Conservation (phyloP, 2,797 vertebrate genomes). For the Lagodon rhomboides region DNA sequence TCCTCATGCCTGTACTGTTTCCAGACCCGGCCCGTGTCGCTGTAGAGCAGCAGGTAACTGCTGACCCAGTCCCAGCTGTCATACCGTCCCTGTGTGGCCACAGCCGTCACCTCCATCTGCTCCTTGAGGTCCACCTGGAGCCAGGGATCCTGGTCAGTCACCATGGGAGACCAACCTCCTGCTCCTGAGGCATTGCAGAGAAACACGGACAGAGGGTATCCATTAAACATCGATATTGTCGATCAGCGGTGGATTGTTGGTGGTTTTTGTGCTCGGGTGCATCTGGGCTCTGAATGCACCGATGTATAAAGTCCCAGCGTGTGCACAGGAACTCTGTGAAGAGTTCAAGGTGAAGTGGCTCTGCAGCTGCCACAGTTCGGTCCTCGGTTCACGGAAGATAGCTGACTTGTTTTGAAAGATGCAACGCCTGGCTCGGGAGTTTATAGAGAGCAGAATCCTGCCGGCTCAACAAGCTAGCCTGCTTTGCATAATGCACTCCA, state of each 20-base stretch:
- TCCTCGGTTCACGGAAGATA: slow-evolving; percentile 1
- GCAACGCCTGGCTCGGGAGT: background rate
- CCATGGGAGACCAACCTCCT: slow-evolving; percentile 94
- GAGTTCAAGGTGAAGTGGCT: slow-evolving; percentile 30
- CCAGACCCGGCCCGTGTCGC: slow-evolving; percentile 95
- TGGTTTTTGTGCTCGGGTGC: slow-evolving; percentile 20
- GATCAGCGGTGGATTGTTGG: slow-evolving; percentile 17
- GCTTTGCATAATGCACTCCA: too few relatives aligned
- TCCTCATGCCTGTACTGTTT: slow-evolving; percentile 93
- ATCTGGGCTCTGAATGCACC: slow-evolving; percentile 18
- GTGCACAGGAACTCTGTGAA: slow-evolving; percentile 1
- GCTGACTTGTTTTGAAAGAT: slow-evolving; percentile 9
- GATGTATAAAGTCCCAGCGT: background rate
- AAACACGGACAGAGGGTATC: slow-evolving; percentile 7
- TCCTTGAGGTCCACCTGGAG: slow-evolving; percentile 95
- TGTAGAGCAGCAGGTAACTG: slow-evolving; percentile 92
- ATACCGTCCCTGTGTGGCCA: slow-evolving; percentile 94
- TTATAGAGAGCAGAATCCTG: background rate
- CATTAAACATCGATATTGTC: slow-evolving; percentile 31
- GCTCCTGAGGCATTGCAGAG: slow-evolving; percentile 84
- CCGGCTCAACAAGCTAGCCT: background rate
- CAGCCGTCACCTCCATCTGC: slow-evolving; percentile 92
- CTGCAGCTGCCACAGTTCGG: background rate
- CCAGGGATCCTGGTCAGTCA: slow-evolving; percentile 92
- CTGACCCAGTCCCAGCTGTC: slow-evolving; percentile 97